Evolutionary conservation across 64 coral and sea anemone genomes (phyloP).

Genomic region (Trachythela sp.): DNA sequence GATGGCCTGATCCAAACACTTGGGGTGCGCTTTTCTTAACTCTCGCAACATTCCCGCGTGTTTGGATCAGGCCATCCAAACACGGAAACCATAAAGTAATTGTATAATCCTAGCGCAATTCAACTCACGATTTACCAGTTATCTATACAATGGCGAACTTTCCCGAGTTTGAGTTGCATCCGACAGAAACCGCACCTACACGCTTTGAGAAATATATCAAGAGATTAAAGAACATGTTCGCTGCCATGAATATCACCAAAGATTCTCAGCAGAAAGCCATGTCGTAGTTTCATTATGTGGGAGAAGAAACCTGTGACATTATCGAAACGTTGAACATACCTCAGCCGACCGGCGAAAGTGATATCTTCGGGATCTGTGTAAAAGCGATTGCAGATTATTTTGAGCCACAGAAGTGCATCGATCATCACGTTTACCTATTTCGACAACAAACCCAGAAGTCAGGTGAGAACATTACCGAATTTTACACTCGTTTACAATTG

Average conservation of each 20-base stretch:
- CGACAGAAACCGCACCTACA: conserved; percentile 32
- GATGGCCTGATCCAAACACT: too few species aligned
- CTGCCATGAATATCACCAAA: conserved; percentile 44
- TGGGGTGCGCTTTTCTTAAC: too few species aligned
- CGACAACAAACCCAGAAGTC: conserved; percentile 40
- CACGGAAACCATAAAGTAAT: too few species aligned
- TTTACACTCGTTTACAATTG: conserved; percentile 48
- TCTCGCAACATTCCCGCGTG: too few species aligned
- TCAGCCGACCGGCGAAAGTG: conserved; percentile 18
- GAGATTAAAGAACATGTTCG: conserved; percentile 42
- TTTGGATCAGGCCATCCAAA: too few species aligned
- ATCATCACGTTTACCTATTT: conserved; percentile 43
- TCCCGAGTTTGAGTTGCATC: conserved; percentile 33
- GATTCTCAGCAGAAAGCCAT: conserved; percentile 40
- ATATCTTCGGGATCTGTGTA: conserved; percentile 17
- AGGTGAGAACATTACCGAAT: conserved; percentile 35
- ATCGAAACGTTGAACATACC: conserved; percentile 40
- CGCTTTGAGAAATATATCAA: conserved; percentile 53
- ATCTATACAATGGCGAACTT: conserved; percentile 13
- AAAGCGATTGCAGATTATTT: conserved; percentile 51
- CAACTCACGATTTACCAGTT: too few species aligned
- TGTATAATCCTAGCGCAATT: too few species aligned
- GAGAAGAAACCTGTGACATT: conserved; percentile 46
- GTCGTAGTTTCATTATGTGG: conserved; percentile 43
- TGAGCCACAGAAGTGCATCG: conserved; percentile 56